Percentiles rank a stretch among this genome's conserved stretches.
Conservation (phyloP, 1,140 invertebrate species). For the Psix sp. region DNA sequence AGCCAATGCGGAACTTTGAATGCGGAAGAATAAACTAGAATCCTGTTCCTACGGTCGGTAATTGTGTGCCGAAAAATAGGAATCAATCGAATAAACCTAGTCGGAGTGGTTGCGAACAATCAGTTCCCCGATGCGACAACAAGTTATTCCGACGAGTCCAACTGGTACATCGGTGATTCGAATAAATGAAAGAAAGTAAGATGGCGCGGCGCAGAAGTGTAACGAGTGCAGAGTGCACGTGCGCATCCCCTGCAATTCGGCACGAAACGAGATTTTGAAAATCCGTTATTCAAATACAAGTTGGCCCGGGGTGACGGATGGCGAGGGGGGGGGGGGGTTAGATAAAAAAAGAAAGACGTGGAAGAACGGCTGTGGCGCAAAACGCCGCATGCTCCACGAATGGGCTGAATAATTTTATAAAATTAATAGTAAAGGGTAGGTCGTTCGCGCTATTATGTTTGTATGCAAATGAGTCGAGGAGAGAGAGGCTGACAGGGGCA, state of each 20-base stretch:
- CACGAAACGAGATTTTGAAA: conserved; percentile 76
- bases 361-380: conserved; percentile 44
- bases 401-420: conserved; percentile 76
- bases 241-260: conserved; percentile 57
- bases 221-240: conserved; percentile 40
- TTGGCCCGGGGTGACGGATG: conserved; percentile 35
- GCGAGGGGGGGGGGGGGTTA: conserved; percentile 29
- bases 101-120: conserved; percentile 14
- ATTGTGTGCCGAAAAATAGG: conserved; percentile 1
- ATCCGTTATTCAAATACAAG: conserved; percentile 77
- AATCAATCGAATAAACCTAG: conserved; percentile 7
- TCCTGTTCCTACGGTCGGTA: neutral
- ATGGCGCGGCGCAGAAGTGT: conserved; percentile 14
- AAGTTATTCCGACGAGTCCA: conserved; percentile 29
- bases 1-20: conserved; percentile 9
- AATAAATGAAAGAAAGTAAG: conserved; percentile 35
- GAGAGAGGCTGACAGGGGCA: conserved; percentile 47
- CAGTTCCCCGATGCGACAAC: conserved; percentile 16
- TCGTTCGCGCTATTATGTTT: conserved; percentile 72
- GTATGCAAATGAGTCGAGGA: conserved; percentile 73
- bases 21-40: conserved; percentile 4
- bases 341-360: conserved; percentile 34
- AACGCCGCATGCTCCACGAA: conserved; percentile 60
- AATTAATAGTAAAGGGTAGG: conserved; percentile 78
- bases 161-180: conserved; percentile 19